These are phyloP conservation scores for Puntigrus tetrazona DNA, from an alignment of 2,113 vertebrate species.

Conservation along the genomic window DNA sequence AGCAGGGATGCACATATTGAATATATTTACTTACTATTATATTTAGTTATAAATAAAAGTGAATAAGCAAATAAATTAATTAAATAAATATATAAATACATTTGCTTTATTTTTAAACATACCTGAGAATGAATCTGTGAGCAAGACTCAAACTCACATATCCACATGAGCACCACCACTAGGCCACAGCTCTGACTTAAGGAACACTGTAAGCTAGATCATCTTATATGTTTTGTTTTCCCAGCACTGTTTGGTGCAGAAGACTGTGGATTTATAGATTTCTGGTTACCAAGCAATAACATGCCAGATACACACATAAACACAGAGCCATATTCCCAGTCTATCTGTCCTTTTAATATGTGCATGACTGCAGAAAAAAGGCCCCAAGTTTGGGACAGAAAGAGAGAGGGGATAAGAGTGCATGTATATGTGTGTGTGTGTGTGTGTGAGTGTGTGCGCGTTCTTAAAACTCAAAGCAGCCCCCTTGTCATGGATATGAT, in stretches of 20 bases:
- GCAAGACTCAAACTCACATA: not conserved
- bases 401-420: conserved; percentile 39
- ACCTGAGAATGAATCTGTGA: not conserved
- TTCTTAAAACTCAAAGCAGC: conserved; percentile 49
- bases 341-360: conserved; percentile 31
- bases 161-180: not conserved
- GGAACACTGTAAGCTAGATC: not conserved
- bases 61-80: not conserved
- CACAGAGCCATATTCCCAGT: conserved; percentile 36
- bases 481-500: conserved; percentile 62
- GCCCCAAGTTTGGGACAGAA: conserved; percentile 26
- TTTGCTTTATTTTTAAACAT: too few species aligned
- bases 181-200: not conserved
- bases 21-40: too few species aligned
- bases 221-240: conserved; percentile 48
- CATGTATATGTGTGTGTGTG: conserved; percentile 46
- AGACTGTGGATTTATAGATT: not conserved
- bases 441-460: conserved; percentile 28
- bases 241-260: conserved; percentile 34
- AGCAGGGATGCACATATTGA: not conserved
- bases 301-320: conserved; percentile 27
- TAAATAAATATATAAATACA: too few species aligned
- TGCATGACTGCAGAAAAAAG: conserved; percentile 53
- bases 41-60: not conserved
- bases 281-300: conserved; percentile 10